Evolutionary conservation across 2,888 invertebrate species (phyloP), one percentile per base, ranked within the genome.

Genomic region (Cheilosia variabilis): DNA sequence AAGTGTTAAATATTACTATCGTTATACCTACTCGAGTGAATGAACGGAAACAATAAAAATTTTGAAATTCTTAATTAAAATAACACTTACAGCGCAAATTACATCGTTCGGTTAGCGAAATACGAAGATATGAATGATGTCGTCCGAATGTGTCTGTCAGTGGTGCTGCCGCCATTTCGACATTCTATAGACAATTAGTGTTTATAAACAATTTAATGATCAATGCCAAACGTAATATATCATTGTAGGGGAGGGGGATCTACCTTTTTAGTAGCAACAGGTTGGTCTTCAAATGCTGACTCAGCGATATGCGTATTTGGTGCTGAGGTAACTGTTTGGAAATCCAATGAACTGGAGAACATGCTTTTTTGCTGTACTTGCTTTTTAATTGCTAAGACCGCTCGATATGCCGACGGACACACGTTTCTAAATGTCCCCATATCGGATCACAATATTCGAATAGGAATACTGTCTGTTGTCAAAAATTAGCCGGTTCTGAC

Each of bases 51-150:
- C 9, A 31, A 45, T 45, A 47, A 47, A 2, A 9, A 3, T 47
- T 17, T 17, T 0, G 19, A 19, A 2, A 7, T 19, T 47, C 3
- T 19, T 47, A 37, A 37, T 37, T 37, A 45, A 17, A 24, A 24
- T 22, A 24, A 13, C 83, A 94, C 96, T 95, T 94, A 98, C 99
- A 99, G 94, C 99, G 94, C 88, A 99, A 94, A 93, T 99, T 99
- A 92, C 99, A 99, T 87, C 96, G 94, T 93, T 99, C 99, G 0
- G 98, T 98, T 66, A 99, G 93, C 0, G 99, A 99, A 89, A 99
- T 98, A 87, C 99, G 94, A 68, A 99, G 93, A 91, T 99, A 99
- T 83, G 96, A 96, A 91, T 99, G 99, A 87, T 95, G 93, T 81
- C 99, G 94, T 10, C 97, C 97, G 93, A 96, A 97, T 52, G 95